phyloP scores from a whole-genome alignment of 1,140 invertebrate genomes.

The Nasonia vitripennis region DNA sequence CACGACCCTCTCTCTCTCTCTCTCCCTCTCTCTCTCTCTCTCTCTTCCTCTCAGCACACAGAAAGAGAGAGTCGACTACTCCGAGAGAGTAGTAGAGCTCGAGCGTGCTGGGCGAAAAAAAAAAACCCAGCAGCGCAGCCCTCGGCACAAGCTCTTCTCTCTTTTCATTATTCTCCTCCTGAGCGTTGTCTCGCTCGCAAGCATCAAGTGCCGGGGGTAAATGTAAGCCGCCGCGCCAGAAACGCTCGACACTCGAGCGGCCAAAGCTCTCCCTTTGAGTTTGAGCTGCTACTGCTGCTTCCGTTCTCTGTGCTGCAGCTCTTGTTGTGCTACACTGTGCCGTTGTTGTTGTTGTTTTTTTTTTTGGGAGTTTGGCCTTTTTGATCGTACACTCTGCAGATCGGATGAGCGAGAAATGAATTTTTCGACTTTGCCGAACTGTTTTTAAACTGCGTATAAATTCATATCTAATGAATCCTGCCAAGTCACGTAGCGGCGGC shows the following conservation, averaged over 20 bases:
- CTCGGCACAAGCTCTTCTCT: slow-evolving; percentile 9
- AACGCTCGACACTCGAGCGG: slow-evolving; percentile 55
- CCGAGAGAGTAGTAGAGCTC: neutral
- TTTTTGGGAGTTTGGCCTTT: neutral
- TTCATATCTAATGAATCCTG: neutral
- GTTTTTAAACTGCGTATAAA: neutral
- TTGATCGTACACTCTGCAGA: neutral
- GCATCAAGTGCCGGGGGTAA: slow-evolving; percentile 54
- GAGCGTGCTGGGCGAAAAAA: neutral
- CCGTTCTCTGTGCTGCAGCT: neutral
- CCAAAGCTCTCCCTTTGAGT: slow-evolving; percentile 48
- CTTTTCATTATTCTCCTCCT: slow-evolving; percentile 38
- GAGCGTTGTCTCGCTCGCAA: slow-evolving; percentile 51
- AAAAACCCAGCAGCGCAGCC: slow-evolving; percentile 1
- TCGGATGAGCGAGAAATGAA: neutral
- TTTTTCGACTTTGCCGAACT: neutral
- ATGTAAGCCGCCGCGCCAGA: slow-evolving; percentile 60
- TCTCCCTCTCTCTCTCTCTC: neutral
- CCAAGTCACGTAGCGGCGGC: neutral
- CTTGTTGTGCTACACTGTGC: neutral
- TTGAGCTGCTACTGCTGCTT: neutral
- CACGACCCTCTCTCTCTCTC: neutral
- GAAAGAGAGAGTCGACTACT: neutral
- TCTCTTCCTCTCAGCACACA: neutral
- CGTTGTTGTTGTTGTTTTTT: neutral